phyloP scores from a whole-genome alignment of 1,140 invertebrate genomes.

The Drosophila prosaltans region DNA sequence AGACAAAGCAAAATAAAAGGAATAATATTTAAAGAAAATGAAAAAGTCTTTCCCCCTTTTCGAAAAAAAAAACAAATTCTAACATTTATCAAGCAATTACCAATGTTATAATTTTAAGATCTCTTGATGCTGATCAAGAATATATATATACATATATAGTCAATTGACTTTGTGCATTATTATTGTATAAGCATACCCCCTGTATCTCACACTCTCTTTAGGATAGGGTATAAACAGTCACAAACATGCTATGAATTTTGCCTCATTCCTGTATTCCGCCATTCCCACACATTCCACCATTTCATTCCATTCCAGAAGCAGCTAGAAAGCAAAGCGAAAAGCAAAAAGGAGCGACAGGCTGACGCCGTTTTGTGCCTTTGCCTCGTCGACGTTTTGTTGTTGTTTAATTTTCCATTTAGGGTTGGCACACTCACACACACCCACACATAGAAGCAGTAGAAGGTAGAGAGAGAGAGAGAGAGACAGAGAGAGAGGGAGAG shows the following conservation, averaged over 20 bases:
- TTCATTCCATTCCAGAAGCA: constrained; percentile 2
- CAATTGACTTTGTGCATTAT: no score
- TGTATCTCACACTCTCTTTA: no score
- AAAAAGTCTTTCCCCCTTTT: no score
- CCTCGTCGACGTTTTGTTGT: constrained; percentile 58
- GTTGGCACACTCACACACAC: constrained; percentile 38
- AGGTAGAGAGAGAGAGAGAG: not conserved
- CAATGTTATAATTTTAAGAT: no score
- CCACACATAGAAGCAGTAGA: not conserved
- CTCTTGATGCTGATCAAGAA: no score
- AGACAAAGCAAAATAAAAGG: no score
- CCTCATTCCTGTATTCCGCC: not conserved
- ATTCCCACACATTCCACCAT: constrained; percentile 7
- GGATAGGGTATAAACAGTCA: not conserved
- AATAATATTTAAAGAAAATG: no score
- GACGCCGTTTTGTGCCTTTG: constrained; percentile 49
- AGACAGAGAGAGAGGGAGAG: constrained; percentile 21
- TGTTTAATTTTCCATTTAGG: constrained; percentile 77
- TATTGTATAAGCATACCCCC: no score
- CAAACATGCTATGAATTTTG: not conserved
- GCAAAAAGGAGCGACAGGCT: constrained; percentile 45
- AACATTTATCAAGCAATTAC: no score
- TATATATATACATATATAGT: no score
- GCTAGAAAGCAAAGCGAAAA: constrained; percentile 15
- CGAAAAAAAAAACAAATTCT: no score